Evolutionary conservation across 2,888 invertebrate genomes (phyloP), one percentile per base, ranked within the genome.

Genomic region (Sminthurides aquaticus): DNA sequence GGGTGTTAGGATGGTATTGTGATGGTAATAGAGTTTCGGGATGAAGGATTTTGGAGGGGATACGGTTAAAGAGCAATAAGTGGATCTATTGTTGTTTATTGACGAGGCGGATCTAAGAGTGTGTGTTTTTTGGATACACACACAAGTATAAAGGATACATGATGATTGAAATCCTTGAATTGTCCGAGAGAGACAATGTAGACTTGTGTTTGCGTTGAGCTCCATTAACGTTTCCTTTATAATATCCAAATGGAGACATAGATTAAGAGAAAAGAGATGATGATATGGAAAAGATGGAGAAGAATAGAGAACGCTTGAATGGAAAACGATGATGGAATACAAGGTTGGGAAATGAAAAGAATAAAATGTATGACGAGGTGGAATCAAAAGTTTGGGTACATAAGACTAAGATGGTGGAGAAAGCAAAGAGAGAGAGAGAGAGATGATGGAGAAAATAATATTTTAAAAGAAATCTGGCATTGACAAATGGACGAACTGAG

Each of bases 221-320:
- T 62, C 62, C 62, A 62, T 62, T 62, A 62, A 57, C 62, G 62
- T 62, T 62, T 62, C 62, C 62, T 62, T 57, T 34, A 55, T 55
- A 25, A 55, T 55, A 55, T 25, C 55, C 55, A 34, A 34, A 34
- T 34, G 8, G 8, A 34, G 15, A 15, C 43, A 34, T 34, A 34
- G 43, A 34, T 34, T 34, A 34, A 5, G 8, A 34, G 43, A 11
- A 34, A n/a, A n/a, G n/a, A n/a, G n/a, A n/a, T n/a, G n/a, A n/a
- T n/a, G n/a, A n/a, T n/a, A n/a, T n/a, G n/a, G n/a, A n/a, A n/a
- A n/a, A n/a, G n/a, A n/a, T n/a, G n/a, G n/a, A n/a, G n/a, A n/a
- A n/a, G n/a, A n/a, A n/a, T n/a, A n/a, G n/a, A n/a, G n/a, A n/a
- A n/a, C n/a, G n/a, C n/a, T n/a, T n/a, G n/a, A n/a, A n/a, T n/a